These are phyloP conservation scores for Cheumatopsyche charites DNA, from an alignment of 1,140 invertebrate genomes.

Conservation along the genomic window DNA sequence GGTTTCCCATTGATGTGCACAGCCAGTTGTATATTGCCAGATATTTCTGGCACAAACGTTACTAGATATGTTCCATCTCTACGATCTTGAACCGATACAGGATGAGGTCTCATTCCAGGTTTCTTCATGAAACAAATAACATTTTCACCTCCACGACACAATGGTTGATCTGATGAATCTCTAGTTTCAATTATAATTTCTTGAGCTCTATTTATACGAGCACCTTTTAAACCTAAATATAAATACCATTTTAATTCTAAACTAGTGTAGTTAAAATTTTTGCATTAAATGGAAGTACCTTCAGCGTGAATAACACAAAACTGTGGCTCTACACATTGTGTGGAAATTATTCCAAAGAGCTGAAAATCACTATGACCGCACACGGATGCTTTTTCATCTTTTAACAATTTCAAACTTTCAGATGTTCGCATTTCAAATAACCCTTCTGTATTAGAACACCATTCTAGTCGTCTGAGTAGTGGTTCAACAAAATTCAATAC, in stretches of 20 bases:
- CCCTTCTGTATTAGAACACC: conserved; percentile 61
- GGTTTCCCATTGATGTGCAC: conserved; percentile 67
- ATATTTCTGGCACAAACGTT: conserved; percentile 63
- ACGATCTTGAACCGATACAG: conserved; percentile 63
- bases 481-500: conserved; percentile 68
- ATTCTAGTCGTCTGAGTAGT: conserved; percentile 68
- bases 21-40: conserved; percentile 65
- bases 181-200: conserved; percentile 55
- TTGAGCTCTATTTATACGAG: conserved; percentile 59
- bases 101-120: conserved; percentile 59
- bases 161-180: conserved; percentile 53
- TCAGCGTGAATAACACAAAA: conserved; percentile 61
- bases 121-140: conserved; percentile 51
- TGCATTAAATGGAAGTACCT: conserved; percentile 53
- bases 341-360: conserved; percentile 62
- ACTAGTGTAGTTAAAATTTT: conserved; percentile 45
- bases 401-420: conserved; percentile 59
- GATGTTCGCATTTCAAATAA: conserved; percentile 57
- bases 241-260: too few species aligned
- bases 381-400: conserved; percentile 56
- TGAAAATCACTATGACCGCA: conserved; percentile 55
- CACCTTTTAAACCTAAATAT: conserved; percentile 62
- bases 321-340: conserved; percentile 64
- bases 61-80: conserved; percentile 68
- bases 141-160: conserved; percentile 57